phyloP scores from a whole-genome alignment of 2,797 vertebrate species.

The Myotis findleyi region DNA sequence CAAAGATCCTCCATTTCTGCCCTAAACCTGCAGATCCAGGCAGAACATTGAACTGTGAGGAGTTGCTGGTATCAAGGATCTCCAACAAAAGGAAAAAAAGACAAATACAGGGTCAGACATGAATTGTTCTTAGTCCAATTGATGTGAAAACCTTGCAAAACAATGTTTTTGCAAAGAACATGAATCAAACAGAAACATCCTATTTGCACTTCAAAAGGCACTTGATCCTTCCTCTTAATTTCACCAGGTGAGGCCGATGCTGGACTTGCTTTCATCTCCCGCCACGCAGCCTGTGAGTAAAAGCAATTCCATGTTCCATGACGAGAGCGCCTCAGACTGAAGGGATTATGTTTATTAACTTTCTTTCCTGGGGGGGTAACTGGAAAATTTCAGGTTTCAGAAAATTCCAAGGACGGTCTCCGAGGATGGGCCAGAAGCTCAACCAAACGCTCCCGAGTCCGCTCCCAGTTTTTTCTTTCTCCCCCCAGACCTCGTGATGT shows the following conservation, averaged over 20 bases:
- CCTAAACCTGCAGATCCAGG: not conserved
- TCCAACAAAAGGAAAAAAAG: not conserved
- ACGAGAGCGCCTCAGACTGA: slow-evolving; percentile 5
- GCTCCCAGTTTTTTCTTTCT: not conserved
- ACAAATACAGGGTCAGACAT: not conserved
- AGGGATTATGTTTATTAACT: slow-evolving; percentile 16
- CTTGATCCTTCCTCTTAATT: slow-evolving; percentile 63
- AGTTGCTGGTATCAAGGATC: not conserved
- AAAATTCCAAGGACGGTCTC: not conserved
- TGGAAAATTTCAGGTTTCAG: slow-evolving; percentile 24
- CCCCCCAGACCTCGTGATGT: not conserved
- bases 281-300: not conserved
- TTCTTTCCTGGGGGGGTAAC: not conserved
- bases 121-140: slow-evolving; percentile 27
- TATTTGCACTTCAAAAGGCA: slow-evolving; percentile 69
- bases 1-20: not conserved
- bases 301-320: not conserved
- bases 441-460: not conserved
- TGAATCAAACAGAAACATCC: slow-evolving; percentile 54
- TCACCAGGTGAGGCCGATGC: not conserved
- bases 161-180: slow-evolving; percentile 55
- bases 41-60: not conserved
- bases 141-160: slow-evolving; percentile 43
- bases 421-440: not conserved
- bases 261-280: slow-evolving; percentile 54